Evolutionary conservation across 2,888 invertebrate genomes (phyloP), one percentile per base, ranked within the genome.

Genomic region (Erebia palarica): DNA sequence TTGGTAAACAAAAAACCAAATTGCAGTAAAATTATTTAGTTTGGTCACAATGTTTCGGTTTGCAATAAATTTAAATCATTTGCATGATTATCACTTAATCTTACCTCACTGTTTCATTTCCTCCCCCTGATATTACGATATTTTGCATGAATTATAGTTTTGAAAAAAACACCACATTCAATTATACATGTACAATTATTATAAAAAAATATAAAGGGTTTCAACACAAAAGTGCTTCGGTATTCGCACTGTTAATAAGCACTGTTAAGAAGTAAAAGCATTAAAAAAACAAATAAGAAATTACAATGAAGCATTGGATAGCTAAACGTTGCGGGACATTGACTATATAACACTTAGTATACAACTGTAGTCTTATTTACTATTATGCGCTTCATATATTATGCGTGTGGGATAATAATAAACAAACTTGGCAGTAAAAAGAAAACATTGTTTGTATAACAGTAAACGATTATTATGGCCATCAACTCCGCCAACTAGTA

Each of bases 331-430:
- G 21, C 16, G 44, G 60, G 61, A 58, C 61, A 65, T 67, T 69
- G 76, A 86, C 87, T 89, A 91, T 90, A 90, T 87, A 85, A 84
- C 90, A 92, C 91, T 89, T 89, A 84, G 79, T 86, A 87, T 84
- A 89, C 86, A 86, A 92, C 90, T 90, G 89, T 91, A 91, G 90
- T 86, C 92, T 92, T 92, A 92, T 70, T 73, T 66, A 71, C 71
- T 73, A 73, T 66, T 71, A 66, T 27, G 36, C 21, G 58, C 18
- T 61, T 49, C 53, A 47, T 64, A 21, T 44, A 18, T 18, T 42
- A 49, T 61, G 61, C 10, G 7, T 18, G 61, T 13, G 18, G 13
- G 64, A 51, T 65, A 16, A 61, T 13, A 55, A 44, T 21, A 60
- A 44, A 57, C 14, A 36, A 61, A 66, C 57, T 69, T 68, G 61